A percentile compares a stretch with the other conserved stretches of the same genome.
phyloP scores from a whole-genome alignment of 1,140 invertebrate species.

The Caenorhabditis tropicalis region DNA sequence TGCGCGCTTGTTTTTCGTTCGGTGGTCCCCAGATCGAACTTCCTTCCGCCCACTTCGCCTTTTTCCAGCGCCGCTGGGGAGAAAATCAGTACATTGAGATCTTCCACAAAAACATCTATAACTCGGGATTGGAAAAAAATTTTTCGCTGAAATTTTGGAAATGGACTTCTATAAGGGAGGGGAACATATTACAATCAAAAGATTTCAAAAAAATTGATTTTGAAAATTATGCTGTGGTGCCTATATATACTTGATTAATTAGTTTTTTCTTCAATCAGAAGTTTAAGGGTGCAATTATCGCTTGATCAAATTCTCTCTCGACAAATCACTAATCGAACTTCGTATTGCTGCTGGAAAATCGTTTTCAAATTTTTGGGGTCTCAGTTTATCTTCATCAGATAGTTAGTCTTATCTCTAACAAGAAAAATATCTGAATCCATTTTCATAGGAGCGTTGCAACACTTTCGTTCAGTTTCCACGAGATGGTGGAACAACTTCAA shows the following conservation, averaged over 20 bases:
- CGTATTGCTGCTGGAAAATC: not conserved
- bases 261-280: not conserved
- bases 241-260: too few species aligned
- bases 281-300: not conserved
- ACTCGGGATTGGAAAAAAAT: too few species aligned
- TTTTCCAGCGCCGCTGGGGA: too few species aligned
- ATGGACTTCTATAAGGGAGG: too few species aligned
- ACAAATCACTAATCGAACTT: not conserved
- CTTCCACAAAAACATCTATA: too few species aligned
- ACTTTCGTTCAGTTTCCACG: not conserved
- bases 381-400: not conserved
- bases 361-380: not conserved
- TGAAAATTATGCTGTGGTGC: not conserved
- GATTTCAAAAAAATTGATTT: too few species aligned
- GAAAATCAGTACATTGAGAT: too few species aligned
- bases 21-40: too few species aligned
- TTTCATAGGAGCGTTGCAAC: not conserved
- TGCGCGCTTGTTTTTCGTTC: too few species aligned
- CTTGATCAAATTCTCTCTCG: not conserved
- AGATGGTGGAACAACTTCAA: constrained; percentile 7
- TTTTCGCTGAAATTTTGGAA: too few species aligned
- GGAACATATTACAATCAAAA: too few species aligned
- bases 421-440: not conserved
- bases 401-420: not conserved
- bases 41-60: too few species aligned